phyloP scores from a whole-genome alignment of 2,797 vertebrate species.

The Pelobates cultripes region DNA sequence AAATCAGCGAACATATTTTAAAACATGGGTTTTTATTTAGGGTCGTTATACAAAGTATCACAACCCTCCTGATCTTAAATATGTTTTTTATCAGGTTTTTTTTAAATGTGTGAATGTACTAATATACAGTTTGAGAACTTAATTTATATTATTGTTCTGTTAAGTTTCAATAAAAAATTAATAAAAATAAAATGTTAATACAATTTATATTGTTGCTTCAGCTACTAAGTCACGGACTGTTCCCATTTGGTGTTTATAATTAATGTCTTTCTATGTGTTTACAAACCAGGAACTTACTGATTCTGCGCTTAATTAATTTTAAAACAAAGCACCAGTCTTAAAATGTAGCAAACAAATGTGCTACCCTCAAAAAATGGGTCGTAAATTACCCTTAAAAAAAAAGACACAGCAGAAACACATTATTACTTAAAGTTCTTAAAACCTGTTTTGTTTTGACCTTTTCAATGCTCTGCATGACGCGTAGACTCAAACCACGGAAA shows the following conservation, averaged over 20 bases:
- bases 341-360: background rate
- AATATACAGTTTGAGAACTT: too few relatives aligned
- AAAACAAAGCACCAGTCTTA: background rate
- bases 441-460: slow-evolving; percentile 14
- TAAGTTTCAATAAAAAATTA: too few relatives aligned
- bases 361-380: background rate
- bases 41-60: too few relatives aligned
- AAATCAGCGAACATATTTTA: too few relatives aligned
- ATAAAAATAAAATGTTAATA: too few relatives aligned
- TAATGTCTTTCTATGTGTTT: background rate
- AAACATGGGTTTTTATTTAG: too few relatives aligned
- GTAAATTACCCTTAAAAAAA: background rate
- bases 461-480: background rate
- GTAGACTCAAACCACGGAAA: background rate
- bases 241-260: background rate
- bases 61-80: too few relatives aligned
- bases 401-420: slow-evolving; percentile 7
- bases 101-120: too few relatives aligned
- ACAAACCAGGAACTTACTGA: background rate
- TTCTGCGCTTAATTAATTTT: background rate
- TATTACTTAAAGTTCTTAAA: background rate
- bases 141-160: too few relatives aligned
- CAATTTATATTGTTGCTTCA: too few relatives aligned
- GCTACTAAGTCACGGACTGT: too few relatives aligned
- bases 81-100: too few relatives aligned